phyloP scores from a whole-genome alignment of 2,888 invertebrate genomes.

The Barypeithes pellucidus region DNA sequence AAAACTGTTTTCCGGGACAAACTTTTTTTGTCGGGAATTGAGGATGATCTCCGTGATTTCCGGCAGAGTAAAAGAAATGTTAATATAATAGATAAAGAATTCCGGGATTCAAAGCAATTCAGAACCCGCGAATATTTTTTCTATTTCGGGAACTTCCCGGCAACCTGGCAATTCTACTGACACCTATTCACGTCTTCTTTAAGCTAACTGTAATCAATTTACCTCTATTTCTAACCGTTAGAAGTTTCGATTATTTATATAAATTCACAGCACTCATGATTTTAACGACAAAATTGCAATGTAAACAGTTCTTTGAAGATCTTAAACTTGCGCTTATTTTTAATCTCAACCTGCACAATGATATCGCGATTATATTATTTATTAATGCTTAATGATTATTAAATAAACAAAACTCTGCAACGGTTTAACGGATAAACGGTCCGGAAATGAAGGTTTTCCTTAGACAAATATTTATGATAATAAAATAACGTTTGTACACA shows the following conservation, averaged over 20 bases:
- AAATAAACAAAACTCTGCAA: constrained; percentile 9
- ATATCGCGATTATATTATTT: not conserved
- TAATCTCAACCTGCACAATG: constrained; percentile 18
- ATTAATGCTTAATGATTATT: not conserved
- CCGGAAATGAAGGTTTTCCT: constrained; percentile 6
- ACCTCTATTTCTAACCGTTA: not conserved
- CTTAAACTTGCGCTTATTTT: not conserved
- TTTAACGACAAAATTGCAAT: not conserved
- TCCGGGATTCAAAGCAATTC: no score
- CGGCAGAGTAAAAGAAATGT: no score
- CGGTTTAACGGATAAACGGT: constrained; percentile 15
- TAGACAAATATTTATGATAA: constrained; percentile 3
- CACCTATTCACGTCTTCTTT: no score
- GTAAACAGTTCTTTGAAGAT: constrained; percentile 5
- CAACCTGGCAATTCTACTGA: no score
- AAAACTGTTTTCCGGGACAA: no score
- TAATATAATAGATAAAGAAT: no score
- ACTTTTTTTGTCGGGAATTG: no score
- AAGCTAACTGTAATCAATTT: no score
- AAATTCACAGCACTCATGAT: not conserved
- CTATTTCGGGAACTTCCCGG: no score
- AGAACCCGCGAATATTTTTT: no score
- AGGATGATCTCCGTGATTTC: no score
- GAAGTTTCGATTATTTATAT: not conserved
- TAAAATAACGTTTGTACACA: not conserved